Evolutionary conservation across 2,113 vertebrate genomes (phyloP).

Genomic region (human): DNA sequence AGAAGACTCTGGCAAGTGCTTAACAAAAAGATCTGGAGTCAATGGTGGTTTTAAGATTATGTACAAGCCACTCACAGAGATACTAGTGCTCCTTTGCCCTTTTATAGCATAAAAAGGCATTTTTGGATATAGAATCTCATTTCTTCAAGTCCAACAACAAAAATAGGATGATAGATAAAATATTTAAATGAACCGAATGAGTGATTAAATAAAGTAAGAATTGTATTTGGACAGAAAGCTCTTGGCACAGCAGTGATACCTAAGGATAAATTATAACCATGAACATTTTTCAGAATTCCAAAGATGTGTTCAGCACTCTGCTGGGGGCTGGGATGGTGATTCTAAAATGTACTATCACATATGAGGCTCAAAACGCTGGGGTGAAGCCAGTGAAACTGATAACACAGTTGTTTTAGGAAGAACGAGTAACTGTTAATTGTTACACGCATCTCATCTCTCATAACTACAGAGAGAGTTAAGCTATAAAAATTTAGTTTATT

Average conservation of each 20-base stretch:
- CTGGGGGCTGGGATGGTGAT: neutral
- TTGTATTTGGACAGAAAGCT: neutral
- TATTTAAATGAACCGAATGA: constrained; percentile 1
- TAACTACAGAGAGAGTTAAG: neutral
- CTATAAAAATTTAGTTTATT: constrained; percentile 34
- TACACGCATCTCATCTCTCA: neutral
- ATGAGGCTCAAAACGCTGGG: constrained; percentile 9
- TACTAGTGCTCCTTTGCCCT: neutral
- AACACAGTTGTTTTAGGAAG: neutral
- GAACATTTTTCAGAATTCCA: neutral
- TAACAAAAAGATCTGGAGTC: constrained; percentile 18
- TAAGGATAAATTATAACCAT: constrained; percentile 29
- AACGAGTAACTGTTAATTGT: neutral
- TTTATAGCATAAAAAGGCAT: constrained; percentile 16
- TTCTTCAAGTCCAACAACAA: constrained; percentile 55
- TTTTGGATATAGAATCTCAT: constrained; percentile 44
- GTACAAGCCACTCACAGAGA: neutral
- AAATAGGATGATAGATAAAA: constrained; percentile 28
- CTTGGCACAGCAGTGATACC: neutral
- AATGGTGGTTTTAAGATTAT: constrained; percentile 12
- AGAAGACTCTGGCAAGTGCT: neutral
- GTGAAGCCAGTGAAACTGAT: constrained; percentile 3
- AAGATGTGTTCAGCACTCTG: neutral
- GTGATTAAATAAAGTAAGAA: constrained; percentile 34
- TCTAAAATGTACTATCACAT: constrained; percentile 3